Evolutionary conservation across 1,140 invertebrate genomes (phyloP).

Genomic region (Drosophila guanche): DNA sequence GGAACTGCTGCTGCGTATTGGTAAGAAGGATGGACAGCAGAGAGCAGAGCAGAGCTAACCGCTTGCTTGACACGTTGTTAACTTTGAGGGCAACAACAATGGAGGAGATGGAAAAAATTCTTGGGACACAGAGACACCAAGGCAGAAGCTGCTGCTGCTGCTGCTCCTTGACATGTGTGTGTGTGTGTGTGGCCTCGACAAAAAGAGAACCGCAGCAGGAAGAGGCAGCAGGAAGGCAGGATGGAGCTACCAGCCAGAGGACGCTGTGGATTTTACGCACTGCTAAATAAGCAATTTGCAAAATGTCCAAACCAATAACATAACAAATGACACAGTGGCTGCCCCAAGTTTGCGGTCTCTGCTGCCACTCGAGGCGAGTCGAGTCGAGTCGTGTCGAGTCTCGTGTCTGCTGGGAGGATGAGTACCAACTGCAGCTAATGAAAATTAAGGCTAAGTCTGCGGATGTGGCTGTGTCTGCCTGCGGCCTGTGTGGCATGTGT

Average conservation of each 20-base stretch:
- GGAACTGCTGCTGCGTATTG: too few species aligned
- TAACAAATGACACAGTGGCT: constrained; percentile 73
- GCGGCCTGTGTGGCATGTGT: too few species aligned
- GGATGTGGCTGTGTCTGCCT: neutral
- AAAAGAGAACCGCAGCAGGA: constrained; percentile 18
- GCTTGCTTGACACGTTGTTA: constrained; percentile 58
- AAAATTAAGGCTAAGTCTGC: constrained; percentile 51
- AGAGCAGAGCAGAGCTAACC: constrained; percentile 35
- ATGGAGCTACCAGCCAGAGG: constrained; percentile 5
- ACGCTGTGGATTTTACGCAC: constrained; percentile 75
- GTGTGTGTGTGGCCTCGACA: constrained; percentile 27
- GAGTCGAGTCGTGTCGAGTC: neutral
- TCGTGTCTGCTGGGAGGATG: neutral
- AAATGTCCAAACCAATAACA: constrained; percentile 82
- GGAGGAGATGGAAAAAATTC: constrained; percentile 17
- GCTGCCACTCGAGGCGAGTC: neutral
- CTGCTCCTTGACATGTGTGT: constrained; percentile 41
- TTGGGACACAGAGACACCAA: neutral
- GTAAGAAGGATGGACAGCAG: constrained; percentile 3
- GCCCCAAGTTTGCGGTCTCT: constrained; percentile 50
- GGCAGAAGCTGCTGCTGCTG: constrained; percentile 2
- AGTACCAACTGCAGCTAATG: constrained; percentile 42
- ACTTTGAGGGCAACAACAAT: constrained; percentile 33
- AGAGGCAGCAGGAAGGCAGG: neutral
- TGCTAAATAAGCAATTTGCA: constrained; percentile 83